Evolutionary conservation across 2,797 vertebrate species (phyloP), one percentile per base, ranked within the genome.

Genomic region (Pterois miles): DNA sequence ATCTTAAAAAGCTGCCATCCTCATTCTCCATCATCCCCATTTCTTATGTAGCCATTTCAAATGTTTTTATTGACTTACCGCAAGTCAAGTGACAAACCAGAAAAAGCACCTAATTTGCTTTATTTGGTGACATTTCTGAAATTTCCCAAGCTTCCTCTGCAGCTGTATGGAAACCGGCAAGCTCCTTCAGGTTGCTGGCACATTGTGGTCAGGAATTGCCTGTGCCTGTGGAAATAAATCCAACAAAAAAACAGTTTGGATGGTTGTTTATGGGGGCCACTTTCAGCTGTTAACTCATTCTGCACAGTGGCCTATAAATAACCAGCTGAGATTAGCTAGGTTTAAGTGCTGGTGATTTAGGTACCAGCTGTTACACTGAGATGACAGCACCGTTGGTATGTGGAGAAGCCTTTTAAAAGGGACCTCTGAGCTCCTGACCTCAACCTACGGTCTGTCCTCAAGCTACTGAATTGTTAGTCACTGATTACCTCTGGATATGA

Each of bases 301-400:
- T 31, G 23, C 72, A 38, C 62, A 62, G 46, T 66, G 72, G 46
- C 25, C 70, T 75, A 84, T 75, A 67, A 71, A 83, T 87, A 75
- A 53, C 23, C 25, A 33, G 33, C 38, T 69, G 27, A 65, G 54
- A 70, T 78, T 36, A 53, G 74, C 33, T 25, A 40, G 57, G 62
- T 80, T 54, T 48, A 81, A 86, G 57, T 70, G 22, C 57, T 52
- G 75, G 53, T 48, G 65, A 65, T 81, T 78, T 74, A 81, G 52
- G 50, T 36, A 31, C 50, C 83, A 81, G 81, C 74, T 86, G 86
- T 50, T 46, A 16, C 58, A 58, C 46, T 65, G 65, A 59, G 58
- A 31, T 58, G 52, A 52, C 53, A 18, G 33, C 50, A 20, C 8
- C 2, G 1, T 3, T 62, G 38, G 38, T 62, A 36, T 70, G 25